These are phyloP conservation scores for Zaprionus camerounensis DNA, from an alignment of 1,140 invertebrate genomes.

Conservation along the genomic window DNA sequence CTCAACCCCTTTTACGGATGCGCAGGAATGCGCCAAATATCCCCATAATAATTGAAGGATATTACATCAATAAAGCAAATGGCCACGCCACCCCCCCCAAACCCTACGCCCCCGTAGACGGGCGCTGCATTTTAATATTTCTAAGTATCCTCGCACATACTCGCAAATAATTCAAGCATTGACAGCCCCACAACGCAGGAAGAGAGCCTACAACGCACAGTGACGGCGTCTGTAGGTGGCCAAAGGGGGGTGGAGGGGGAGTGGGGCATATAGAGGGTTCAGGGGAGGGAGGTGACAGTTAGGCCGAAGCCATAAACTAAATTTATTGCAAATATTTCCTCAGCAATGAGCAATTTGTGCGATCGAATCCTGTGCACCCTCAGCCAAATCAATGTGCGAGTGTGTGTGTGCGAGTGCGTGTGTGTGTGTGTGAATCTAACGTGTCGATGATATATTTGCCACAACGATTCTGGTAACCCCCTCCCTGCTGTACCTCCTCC, in stretches of 20 bases:
- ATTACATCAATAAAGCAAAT: constrained; percentile 81
- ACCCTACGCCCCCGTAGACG: constrained; percentile 15
- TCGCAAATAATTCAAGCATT: constrained; percentile 82
- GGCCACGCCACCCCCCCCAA: background rate
- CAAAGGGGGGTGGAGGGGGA: background rate
- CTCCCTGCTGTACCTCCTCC: background rate
- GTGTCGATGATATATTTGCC: constrained; percentile 79
- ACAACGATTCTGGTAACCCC: constrained; percentile 38
- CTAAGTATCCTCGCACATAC: constrained; percentile 62
- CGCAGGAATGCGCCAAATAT: constrained; percentile 79
- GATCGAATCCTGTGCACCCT: constrained; percentile 66
- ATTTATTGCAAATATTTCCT: constrained; percentile 84
- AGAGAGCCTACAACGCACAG: constrained; percentile 37
- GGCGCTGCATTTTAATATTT: constrained; percentile 80
- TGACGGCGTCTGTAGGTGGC: background rate
- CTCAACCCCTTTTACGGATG: constrained; percentile 45
- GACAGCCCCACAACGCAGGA: constrained; percentile 46
- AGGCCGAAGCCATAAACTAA: constrained; percentile 79
- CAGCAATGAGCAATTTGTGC: constrained; percentile 84
- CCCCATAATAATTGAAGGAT: constrained; percentile 83
- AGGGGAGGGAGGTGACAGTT: constrained; percentile 60
- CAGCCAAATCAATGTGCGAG: constrained; percentile 21
- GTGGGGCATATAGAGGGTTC: background rate
- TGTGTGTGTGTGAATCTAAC: constrained; percentile 56
- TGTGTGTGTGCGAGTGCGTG: constrained; percentile 29